These are phyloP conservation scores for Takifugu bimaculatus DNA, from an alignment of 2,113 vertebrate genomes.

Conservation along the genomic window DNA sequence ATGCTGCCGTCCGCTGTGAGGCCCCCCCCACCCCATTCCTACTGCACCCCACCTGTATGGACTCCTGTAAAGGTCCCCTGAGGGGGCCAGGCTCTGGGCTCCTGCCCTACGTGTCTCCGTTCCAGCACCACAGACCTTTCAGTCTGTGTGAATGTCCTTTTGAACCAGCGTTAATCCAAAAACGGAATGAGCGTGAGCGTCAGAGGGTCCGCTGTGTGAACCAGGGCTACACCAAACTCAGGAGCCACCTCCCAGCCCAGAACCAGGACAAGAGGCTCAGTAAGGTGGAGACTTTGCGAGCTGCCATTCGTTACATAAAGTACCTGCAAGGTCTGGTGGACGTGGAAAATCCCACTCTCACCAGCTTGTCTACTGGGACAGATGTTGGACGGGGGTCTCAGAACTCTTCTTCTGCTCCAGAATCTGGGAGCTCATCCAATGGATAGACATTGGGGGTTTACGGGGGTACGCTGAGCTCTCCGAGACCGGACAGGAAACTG, in stretches of 20 bases:
- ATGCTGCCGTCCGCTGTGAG: conserved; percentile 52
- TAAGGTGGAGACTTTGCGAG: conserved; percentile 84
- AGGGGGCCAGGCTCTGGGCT: conserved; percentile 35
- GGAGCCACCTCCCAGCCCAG: conserved; percentile 77
- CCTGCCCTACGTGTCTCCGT: conserved; percentile 72
- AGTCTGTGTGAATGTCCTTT: conserved; percentile 77
- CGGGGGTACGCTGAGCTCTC: background rate
- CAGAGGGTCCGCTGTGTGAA: conserved; percentile 83
- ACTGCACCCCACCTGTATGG: conserved; percentile 63
- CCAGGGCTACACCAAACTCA: conserved; percentile 80
- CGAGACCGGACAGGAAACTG: background rate
- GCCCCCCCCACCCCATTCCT: conserved; percentile 66
- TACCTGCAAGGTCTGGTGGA: conserved; percentile 79
- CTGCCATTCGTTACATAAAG: conserved; percentile 83
- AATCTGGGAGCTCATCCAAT: too few species aligned
- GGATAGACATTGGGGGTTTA: background rate
- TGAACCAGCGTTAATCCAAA: conserved; percentile 83
- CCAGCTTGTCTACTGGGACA: conserved; percentile 33
- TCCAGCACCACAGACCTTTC: conserved; percentile 73
- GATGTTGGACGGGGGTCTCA: conserved; percentile 47
- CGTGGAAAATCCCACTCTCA: conserved; percentile 16
- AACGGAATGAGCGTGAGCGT: conserved; percentile 83
- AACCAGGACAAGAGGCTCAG: conserved; percentile 76
- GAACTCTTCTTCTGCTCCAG: background rate
- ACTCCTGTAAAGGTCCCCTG: conserved; percentile 66